Evolutionary conservation across 1,140 invertebrate genomes (phyloP).

Genomic region (Goniozus legneri): DNA sequence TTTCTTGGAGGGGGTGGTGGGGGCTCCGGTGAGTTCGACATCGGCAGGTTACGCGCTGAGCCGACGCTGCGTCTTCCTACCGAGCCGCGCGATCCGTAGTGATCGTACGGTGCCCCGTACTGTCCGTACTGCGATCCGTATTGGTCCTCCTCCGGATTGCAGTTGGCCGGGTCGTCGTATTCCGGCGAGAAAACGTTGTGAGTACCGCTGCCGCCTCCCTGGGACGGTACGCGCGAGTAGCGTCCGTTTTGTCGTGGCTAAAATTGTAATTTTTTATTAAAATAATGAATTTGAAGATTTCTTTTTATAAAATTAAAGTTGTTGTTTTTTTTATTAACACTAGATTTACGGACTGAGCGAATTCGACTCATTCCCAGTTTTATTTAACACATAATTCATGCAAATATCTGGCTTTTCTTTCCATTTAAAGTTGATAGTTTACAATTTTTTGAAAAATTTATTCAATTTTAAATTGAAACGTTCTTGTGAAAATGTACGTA

Average conservation of each 20-base stretch:
- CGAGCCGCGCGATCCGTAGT: slow-evolving; percentile 79
- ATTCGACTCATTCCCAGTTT: too few species aligned
- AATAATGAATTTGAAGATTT: too few species aligned
- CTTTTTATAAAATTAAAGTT: too few species aligned
- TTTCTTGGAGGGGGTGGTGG: slow-evolving; percentile 76
- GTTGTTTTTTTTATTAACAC: too few species aligned
- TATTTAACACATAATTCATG: too few species aligned
- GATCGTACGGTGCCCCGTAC: slow-evolving; percentile 80
- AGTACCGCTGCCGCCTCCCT: slow-evolving; percentile 47
- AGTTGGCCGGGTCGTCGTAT: slow-evolving; percentile 89
- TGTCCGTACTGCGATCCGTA: slow-evolving; percentile 79
- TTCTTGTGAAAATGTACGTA: too few species aligned
- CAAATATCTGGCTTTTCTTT: too few species aligned
- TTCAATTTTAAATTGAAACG: neutral
- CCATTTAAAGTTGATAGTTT: too few species aligned
- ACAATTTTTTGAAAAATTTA: neutral
- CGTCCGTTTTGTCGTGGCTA: slow-evolving; percentile 74
- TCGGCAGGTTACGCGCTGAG: slow-evolving; percentile 66
- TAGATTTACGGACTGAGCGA: too few species aligned
- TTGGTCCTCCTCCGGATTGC: slow-evolving; percentile 83
- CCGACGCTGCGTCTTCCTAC: slow-evolving; percentile 68
- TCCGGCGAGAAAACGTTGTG: slow-evolving; percentile 63
- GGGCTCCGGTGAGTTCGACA: slow-evolving; percentile 72
- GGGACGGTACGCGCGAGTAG: slow-evolving; percentile 61
- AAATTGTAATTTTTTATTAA: neutral